Base-by-base conservation (phyloP, 2,888 invertebrate species). In the Eupsilia transversa region DNA sequence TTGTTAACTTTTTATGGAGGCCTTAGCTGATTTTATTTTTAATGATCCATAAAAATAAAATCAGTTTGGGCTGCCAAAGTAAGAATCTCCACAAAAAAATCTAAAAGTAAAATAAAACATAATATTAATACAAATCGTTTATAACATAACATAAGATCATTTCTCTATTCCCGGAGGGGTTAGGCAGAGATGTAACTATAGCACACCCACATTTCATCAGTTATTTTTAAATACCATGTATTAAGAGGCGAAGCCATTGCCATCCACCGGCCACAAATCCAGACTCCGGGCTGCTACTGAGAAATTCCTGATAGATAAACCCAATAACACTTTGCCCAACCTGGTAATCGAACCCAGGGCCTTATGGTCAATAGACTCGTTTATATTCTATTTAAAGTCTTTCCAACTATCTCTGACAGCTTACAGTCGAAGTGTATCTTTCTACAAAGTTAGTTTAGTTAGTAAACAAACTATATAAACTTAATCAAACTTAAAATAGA, bases 401-500 rank as follows among this genome's bases (percentile, higher is more conserved):
- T 14, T 23, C 20, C 0, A 52, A 35, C 27, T 27, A 23, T 35
- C 27, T 35, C 7, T n/a, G 10, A 41, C n/a, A 23, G 17, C 30
- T 4, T 20, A 5, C 20, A 38, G 14, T 5, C 5, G 14, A 14
- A 17, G 17, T 72, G 33, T 33, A 9, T 35, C 3, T 43, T 33
- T 41, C 7, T 27, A 12, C 27, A n/a, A 5, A 57, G 20, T 49
- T 57, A 35, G 33, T 17, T 72, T 20, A 23, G 56, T 56, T 56
- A 33, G n/a, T 68, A 38, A 38, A 46, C 12, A 4, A 14, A 1
- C 12, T 72, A 38, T 0, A 9, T 23, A 23, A 38, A 70, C 49
- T 17, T 23, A 71, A 56, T 72, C 23, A 46, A 72, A 72, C 43
- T 72, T 30, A 38, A 46, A 72, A 38, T 30, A 72, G 46, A n/a